These are phyloP conservation scores for Aurelia sp. DNA, from an alignment of 30 jellyfish, hydroid and myxozoan species.

Conservation along the genomic window DNA sequence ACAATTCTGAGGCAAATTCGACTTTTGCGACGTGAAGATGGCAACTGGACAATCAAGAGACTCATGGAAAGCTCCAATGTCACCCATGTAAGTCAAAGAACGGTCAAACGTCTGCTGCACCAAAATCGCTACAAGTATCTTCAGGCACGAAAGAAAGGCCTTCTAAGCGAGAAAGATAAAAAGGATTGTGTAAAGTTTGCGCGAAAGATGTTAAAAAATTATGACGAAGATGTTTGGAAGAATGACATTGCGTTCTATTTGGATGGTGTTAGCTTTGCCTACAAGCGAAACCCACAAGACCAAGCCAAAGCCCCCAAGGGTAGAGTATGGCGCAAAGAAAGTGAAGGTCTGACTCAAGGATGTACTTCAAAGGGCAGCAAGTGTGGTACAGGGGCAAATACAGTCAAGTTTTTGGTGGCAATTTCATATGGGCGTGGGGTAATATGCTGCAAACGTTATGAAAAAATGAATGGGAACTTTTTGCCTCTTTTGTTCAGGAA, in stretches of 20 bases:
- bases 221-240: slow-evolving; percentile 30
- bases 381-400: too few species aligned
- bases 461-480: too few species aligned
- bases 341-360: too few species aligned
- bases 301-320: too few species aligned
- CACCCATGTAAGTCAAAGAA: slow-evolving; percentile 8
- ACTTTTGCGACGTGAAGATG: slow-evolving; percentile 10
- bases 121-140: slow-evolving; percentile 43
- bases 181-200: slow-evolving; percentile 27
- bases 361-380: too few species aligned
- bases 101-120: slow-evolving; percentile 25
- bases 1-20: background rate
- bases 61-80: slow-evolving; percentile 35
- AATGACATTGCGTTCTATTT: slow-evolving; percentile 38
- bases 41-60: slow-evolving; percentile 38
- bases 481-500: too few species aligned
- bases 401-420: too few species aligned
- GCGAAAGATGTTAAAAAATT: background rate
- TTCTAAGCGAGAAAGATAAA: slow-evolving; percentile 46
- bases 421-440: too few species aligned
- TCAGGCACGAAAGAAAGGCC: slow-evolving; percentile 62
- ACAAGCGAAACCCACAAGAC: too few species aligned
- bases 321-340: too few species aligned
- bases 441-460: too few species aligned
- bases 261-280: slow-evolving; percentile 71